Percentiles rank a stretch among this genome's conserved stretches.
Conservation (phyloP, 2,888 invertebrate genomes). For the Trichogramma dendrolimi region DNA sequence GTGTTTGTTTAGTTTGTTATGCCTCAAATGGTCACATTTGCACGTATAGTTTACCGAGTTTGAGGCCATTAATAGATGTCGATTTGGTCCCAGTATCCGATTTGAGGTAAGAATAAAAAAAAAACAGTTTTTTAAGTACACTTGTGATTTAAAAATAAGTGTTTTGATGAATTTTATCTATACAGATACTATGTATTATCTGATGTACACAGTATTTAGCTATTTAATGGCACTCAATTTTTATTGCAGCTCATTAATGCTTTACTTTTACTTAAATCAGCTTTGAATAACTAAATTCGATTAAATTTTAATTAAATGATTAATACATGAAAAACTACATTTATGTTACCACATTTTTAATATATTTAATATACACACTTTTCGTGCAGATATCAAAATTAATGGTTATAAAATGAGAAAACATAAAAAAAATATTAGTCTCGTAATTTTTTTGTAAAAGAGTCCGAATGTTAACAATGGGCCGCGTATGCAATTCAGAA, state of each 20-base stretch:
- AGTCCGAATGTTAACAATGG: no score
- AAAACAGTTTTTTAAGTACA: neutral
- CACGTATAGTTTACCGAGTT: slow-evolving; percentile 92
- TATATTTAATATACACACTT: slow-evolving; percentile 4
- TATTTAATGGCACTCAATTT: slow-evolving; percentile 24
- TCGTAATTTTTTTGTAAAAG: no score
- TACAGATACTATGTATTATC: neutral
- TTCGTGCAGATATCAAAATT: no score
- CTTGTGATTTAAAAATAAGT: no score
- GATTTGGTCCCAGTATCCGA: slow-evolving; percentile 92
- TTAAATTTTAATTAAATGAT: neutral
- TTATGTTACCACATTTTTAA: neutral
- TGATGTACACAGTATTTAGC: slow-evolving; percentile 27
- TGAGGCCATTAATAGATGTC: slow-evolving; percentile 85
- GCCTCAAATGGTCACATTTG: slow-evolving; percentile 90
- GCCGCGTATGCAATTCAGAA: no score
- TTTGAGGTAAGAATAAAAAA: slow-evolving; percentile 67
- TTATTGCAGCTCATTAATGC: slow-evolving; percentile 25
- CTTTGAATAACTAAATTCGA: neutral
- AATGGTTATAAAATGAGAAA: no score
- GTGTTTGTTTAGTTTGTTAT: slow-evolving; percentile 91
- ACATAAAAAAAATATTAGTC: no score
- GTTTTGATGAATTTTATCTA: no score
- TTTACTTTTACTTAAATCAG: slow-evolving; percentile 13
- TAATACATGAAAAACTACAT: slow-evolving; percentile 1